A percentile compares a stretch with the other conserved stretches of the same genome.
Evolutionary conservation across 2,113 vertebrate genomes (phyloP).

Genomic region (Monopterus albus): DNA sequence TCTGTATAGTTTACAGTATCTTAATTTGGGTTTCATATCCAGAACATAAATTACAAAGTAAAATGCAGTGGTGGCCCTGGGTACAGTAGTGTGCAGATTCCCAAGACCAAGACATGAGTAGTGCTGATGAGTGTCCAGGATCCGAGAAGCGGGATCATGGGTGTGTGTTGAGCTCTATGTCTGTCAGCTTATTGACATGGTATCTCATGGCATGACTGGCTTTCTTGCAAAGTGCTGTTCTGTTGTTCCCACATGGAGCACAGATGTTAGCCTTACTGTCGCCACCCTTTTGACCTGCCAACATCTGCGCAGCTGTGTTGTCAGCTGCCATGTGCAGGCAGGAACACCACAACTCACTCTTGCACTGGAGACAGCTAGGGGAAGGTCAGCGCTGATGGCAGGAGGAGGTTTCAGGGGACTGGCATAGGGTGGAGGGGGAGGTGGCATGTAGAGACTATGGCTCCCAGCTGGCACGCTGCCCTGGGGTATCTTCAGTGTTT

Average conservation of each 20-base stretch:
- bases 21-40: too few species aligned
- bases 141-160: too few species aligned
- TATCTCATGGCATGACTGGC: slow-evolving; percentile 54
- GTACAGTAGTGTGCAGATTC: neutral
- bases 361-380: slow-evolving; percentile 74
- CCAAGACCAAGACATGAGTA: slow-evolving; percentile 29
- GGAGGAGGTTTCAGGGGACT: slow-evolving; percentile 59
- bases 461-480: slow-evolving; percentile 77
- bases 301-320: slow-evolving; percentile 77
- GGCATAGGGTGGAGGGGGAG: slow-evolving; percentile 41
- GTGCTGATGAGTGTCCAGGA: slow-evolving; percentile 35
- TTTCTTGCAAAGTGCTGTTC: slow-evolving; percentile 64
- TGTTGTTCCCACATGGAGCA: slow-evolving; percentile 69
- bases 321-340: slow-evolving; percentile 40
- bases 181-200: slow-evolving; percentile 50
- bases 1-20: slow-evolving; percentile 61
- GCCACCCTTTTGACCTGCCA: slow-evolving; percentile 56
- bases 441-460: slow-evolving; percentile 69
- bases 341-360: slow-evolving; percentile 37
- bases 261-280: slow-evolving; percentile 74
- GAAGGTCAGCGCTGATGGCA: slow-evolving; percentile 79
- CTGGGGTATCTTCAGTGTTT: slow-evolving; percentile 65
- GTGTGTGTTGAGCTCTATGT: slow-evolving; percentile 48
- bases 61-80: slow-evolving; percentile 13
- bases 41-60: slow-evolving; percentile 49